phyloP scores from a whole-genome alignment of 2,113 vertebrate species.

The Chauna torquata region DNA sequence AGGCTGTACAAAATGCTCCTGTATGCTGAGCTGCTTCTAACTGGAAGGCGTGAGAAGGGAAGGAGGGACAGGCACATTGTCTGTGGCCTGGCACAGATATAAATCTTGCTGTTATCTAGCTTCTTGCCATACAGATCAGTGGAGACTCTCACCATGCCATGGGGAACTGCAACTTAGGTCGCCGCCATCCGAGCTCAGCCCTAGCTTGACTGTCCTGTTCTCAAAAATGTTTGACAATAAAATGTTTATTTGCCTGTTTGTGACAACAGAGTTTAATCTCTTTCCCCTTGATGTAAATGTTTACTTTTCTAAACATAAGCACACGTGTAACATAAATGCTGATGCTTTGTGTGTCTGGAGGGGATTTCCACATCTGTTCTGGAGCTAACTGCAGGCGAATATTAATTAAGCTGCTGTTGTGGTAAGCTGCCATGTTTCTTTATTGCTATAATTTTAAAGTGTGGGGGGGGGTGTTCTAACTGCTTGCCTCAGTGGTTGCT shows the following conservation, averaged over 20 bases:
- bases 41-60: not conserved
- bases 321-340: accelerated
- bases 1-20: not conserved
- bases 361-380: not conserved
- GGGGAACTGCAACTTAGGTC: not conserved
- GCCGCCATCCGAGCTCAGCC: not conserved
- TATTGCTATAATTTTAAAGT: accelerated
- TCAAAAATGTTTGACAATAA: not conserved
- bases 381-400: not conserved
- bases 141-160: accelerated
- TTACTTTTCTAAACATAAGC: not conserved
- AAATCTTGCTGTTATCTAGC: not conserved
- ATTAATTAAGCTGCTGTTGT: not conserved
- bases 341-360: not conserved
- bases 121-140: accelerated
- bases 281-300: not conserved
- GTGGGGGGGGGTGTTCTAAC: accelerated
- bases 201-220: accelerated
- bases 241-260: not conserved
- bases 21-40: not conserved
- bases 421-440: accelerated
- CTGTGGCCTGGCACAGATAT: not conserved
- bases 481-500: not conserved
- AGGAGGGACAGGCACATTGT: accelerated
- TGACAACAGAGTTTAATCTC: not conserved